Conservation (phyloP, 2,113 vertebrate genomes). For the Ammodytes marinus region DNA sequence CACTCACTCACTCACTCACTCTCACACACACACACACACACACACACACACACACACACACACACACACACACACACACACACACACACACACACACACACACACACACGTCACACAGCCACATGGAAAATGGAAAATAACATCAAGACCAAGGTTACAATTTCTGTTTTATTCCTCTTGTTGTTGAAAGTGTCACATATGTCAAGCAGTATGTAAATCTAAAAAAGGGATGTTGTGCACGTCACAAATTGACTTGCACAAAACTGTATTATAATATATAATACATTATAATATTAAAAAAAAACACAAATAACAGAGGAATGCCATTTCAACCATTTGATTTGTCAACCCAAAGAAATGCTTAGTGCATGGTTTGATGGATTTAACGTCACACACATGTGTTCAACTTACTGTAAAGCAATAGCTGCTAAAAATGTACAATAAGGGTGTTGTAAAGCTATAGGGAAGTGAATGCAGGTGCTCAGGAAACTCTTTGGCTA, state of each 20-base stretch:
- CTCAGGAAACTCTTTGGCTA: slow-evolving; percentile 16
- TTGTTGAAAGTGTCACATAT: background rate
- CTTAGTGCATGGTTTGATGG: background rate
- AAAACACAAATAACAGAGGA: slow-evolving; percentile 1
- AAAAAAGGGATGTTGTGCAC: background rate
- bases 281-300: background rate
- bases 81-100: background rate
- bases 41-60: background rate
- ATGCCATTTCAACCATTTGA: background rate
- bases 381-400: background rate
- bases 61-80: slow-evolving; percentile 4
- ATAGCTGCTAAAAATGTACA: slow-evolving; percentile 16
- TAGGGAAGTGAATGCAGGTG: slow-evolving; percentile 6
- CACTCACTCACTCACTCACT: too few relatives aligned
- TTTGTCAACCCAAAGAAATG: background rate
- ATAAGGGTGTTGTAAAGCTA: slow-evolving; percentile 1
- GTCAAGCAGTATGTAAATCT: background rate
- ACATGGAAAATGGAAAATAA: background rate
- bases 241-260: background rate
- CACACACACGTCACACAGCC: background rate
- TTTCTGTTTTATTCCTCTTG: background rate
- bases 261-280: background rate
- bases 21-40: too few relatives aligned
- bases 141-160: background rate
- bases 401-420: background rate